Evolutionary conservation across 2,113 vertebrate species (phyloP), one percentile per base, ranked within the genome.

Genomic region (Aplodontia rufa): DNA sequence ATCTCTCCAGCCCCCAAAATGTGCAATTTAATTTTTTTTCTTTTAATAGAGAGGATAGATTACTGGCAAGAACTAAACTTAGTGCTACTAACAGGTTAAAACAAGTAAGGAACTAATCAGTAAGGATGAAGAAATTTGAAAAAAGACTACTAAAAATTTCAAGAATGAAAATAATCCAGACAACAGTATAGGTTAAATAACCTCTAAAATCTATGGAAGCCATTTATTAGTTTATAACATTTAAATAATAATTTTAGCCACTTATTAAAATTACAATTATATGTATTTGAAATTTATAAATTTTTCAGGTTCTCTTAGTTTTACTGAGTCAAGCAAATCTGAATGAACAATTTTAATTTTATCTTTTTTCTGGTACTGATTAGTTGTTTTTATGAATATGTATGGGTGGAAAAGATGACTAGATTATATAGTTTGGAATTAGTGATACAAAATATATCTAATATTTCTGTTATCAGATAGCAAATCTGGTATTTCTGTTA

Each of bases 1-100:
- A n/a, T n/a, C n/a, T n/a, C n/a, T n/a, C n/a, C n/a, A n/a, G n/a
- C n/a, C n/a, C n/a, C n/a, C n/a, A 47, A 81, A 72, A 74, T 9
- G 30, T 32, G 8, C 20, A 83, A 66, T 51, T 80, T 55, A 72
- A 60, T 2, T 81, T 51, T 22, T 91, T 75, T 35, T 74, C 20
- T 66, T 82, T 87, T 42, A 93, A 42, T 69, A 13, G 64, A 58
- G 30, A 47, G 4, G 20, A 19, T 75, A 49, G 40, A 45, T 88
- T 91, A 90, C 35, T 75, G 5, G 51, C 32, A 47, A 47, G 16
- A 88, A 75, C 42, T 20, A 35, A 78, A 10, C 12, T 64, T 86
- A 40, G 76, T 88, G 30, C 20, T 94, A 11, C 79, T 74, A 72
- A 71, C 82, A 85, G 68, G 6, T 51, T 91, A 88, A 92, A 91